Conservation (phyloP, 2,113 vertebrate species). For the Oryzias woworae region DNA sequence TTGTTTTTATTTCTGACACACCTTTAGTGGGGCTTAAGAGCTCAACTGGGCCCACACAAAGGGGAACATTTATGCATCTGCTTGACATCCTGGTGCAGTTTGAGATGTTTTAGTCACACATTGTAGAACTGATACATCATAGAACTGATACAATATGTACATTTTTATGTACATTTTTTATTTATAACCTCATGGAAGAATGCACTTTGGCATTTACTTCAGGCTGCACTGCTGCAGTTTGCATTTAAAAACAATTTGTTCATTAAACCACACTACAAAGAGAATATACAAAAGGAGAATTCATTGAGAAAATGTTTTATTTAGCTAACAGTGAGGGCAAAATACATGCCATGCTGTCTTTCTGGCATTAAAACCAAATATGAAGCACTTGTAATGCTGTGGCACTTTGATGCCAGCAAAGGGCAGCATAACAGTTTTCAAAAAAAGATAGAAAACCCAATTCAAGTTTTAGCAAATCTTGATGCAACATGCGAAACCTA, state of each 20-base stretch:
- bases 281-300: not conserved
- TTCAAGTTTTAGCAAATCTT: conserved; percentile 14
- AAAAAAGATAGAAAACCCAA: conserved; percentile 8
- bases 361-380: conserved; percentile 47
- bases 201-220: not conserved
- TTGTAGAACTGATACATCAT: too few species aligned
- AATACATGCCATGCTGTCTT: conserved; percentile 33
- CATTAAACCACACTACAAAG: not conserved
- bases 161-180: too few species aligned
- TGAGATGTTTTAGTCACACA: too few species aligned
- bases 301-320: conserved; percentile 84
- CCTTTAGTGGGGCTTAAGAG: too few species aligned
- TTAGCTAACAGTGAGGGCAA: conserved; percentile 63
- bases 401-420: conserved; percentile 23
- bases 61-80: too few species aligned
- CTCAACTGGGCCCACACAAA: too few species aligned
- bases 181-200: too few species aligned
- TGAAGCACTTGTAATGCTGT: conserved; percentile 11
- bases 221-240: not conserved
- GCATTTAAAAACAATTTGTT: not conserved
- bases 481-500: conserved; percentile 21
- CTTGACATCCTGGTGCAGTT: too few species aligned
- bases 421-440: conserved; percentile 30
- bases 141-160: too few species aligned
- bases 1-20: too few species aligned